Conservation (phyloP, 2,797 vertebrate species). For the Rhodeus uyekii region DNA sequence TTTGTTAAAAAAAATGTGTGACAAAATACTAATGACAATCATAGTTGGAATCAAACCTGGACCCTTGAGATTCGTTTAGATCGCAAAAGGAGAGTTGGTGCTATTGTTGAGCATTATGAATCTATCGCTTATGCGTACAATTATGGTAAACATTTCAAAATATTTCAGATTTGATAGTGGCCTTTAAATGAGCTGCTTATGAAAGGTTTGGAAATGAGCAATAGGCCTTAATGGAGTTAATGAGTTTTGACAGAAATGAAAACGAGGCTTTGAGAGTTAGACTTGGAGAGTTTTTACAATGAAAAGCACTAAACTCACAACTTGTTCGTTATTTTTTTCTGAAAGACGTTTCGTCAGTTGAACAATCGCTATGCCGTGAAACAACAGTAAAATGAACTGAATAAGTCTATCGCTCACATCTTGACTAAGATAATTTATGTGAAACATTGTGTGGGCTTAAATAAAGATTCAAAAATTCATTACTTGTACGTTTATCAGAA, state of each 20-base stretch:
- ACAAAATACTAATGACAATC: not conserved
- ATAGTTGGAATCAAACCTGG: not conserved
- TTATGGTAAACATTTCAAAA: not conserved
- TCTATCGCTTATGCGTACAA: not conserved
- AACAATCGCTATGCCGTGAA: not conserved
- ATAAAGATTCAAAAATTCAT: not conserved
- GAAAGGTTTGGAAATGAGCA: not conserved
- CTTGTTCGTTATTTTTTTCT: no score
- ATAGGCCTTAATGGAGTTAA: not conserved
- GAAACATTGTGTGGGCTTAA: not conserved
- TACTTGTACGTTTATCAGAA: not conserved
- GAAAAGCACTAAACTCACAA: no score
- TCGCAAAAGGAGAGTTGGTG: not conserved
- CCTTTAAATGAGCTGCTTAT: not conserved
- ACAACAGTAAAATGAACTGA: no score
- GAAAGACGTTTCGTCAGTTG: no score
- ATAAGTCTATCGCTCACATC: not conserved
- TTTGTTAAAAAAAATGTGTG: not conserved
- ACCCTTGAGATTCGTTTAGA: not conserved
- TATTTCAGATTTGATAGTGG: not conserved
- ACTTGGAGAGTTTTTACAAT: not conserved
- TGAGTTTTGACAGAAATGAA: not conserved
- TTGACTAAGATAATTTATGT: not conserved
- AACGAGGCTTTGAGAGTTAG: not conserved
- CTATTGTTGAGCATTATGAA: not conserved